Percentiles rank a stretch among this genome's conserved stretches.
These are phyloP conservation scores for Percopsis omiscomaycus DNA, from an alignment of 2,797 vertebrate species.

Conservation along the genomic window DNA sequence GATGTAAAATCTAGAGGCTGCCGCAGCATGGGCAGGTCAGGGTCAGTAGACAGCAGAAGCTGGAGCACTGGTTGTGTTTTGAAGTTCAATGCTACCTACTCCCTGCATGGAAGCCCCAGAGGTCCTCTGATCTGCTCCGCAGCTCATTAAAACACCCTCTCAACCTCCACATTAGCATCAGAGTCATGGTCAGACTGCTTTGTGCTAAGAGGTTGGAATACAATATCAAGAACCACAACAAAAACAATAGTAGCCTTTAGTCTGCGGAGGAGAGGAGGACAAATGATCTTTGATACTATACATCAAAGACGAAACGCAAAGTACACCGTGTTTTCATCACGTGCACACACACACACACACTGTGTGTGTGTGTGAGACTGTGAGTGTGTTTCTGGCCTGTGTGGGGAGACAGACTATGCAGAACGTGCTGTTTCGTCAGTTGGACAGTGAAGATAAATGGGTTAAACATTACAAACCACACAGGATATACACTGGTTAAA, in stretches of 20 bases:
- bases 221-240: constrained; percentile 83
- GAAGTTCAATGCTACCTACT: constrained; percentile 76
- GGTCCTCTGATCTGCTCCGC: constrained; percentile 73
- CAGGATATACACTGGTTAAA: constrained; percentile 24
- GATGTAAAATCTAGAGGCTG: constrained; percentile 31
- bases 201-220: constrained; percentile 76
- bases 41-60: constrained; percentile 57
- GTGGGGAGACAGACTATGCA: too few relatives aligned
- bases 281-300: constrained; percentile 74
- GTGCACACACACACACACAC: too few relatives aligned
- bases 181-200: constrained; percentile 85
- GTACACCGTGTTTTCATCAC: constrained; percentile 61
- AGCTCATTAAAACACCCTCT: constrained; percentile 78
- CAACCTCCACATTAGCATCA: constrained; percentile 78
- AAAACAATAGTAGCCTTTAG: constrained; percentile 84
- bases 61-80: constrained; percentile 67
- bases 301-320: constrained; percentile 72
- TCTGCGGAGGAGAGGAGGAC: constrained; percentile 74
- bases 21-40: constrained; percentile 56
- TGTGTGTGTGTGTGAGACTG: too few relatives aligned
- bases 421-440: too few relatives aligned
- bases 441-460: too few relatives aligned
- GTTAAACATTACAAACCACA: constrained; percentile 9
- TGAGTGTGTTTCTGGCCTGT: constrained; percentile 13
- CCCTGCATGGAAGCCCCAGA: constrained; percentile 57